Evolutionary conservation across 2,888 invertebrate species (phyloP), one percentile per base, ranked within the genome.

Genomic region (Anthophora plumipes): DNA sequence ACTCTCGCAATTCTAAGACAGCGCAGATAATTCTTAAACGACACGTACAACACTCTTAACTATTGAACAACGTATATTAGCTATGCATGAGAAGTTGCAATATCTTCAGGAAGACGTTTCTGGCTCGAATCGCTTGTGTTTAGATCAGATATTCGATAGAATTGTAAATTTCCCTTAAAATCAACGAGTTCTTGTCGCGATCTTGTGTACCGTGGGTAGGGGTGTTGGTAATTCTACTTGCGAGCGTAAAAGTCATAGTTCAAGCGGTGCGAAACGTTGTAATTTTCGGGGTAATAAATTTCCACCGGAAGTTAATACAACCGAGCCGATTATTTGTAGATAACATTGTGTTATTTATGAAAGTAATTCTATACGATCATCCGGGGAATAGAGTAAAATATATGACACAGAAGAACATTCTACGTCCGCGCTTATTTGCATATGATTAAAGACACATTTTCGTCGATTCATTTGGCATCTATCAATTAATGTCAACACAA

Each of bases 41-140:
- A 31, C 31, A 3, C 31, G 31, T 31, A 31, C 31, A 31, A 31
- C 31, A 31, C 31, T 31, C 31, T 31, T n/a, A n/a, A n/a, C n/a
- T n/a, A n/a, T n/a, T n/a, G n/a, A 77, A 59, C 59, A 64, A 59
- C 46, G 9, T 4, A 12, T 20, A n/a, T 77, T 63, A 37, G n/a
- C 2, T 31, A 22, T 22, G 20, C 25, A 17, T n/a, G 54, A 46
- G 20, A 8, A 17, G 72, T 55, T 22, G 37, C 14, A 8, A 14
- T 48, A 48, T 7, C 39, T 64, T 39, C 22, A 6, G 17, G 11
- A 1, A 20, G 17, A 48, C n/a, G 8, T 12, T 9, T 54, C 8
- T 12, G 1, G 4, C 9, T 14, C 6, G 14, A 46, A 46, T 17
- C 11, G n/a, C 11, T 52, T 4, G 5, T 11, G 11, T 12, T 22